Percentiles rank a stretch among this genome's conserved stretches.
These are phyloP conservation scores for Chascanopsetta lugubris DNA, from an alignment of 2,113 vertebrate species.

Conservation along the genomic window DNA sequence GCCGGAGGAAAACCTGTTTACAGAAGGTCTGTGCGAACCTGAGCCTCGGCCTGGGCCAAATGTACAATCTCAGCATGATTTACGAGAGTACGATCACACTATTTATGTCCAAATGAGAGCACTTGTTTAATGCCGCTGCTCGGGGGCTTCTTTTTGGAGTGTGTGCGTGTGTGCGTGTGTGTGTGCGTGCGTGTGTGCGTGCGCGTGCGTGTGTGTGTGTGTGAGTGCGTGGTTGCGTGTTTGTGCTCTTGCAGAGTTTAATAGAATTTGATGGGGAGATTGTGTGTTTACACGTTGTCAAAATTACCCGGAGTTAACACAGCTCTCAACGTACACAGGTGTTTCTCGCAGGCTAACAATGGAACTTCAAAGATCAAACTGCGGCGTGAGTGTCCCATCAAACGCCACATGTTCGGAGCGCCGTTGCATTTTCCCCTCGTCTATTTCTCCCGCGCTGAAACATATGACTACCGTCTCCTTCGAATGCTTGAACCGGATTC, in stretches of 20 bases:
- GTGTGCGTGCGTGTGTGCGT: conserved; percentile 52
- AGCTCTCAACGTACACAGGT: conserved; percentile 20
- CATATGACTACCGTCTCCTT: no score
- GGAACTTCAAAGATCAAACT: conserved; percentile 21
- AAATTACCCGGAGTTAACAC: conserved; percentile 56
- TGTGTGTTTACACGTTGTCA: conserved; percentile 68
- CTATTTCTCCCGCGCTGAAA: not conserved
- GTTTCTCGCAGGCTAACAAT: conserved; percentile 10
- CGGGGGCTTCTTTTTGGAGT: conserved; percentile 53
- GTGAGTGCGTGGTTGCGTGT: no score
- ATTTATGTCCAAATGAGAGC: conserved; percentile 70
- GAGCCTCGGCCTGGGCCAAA: conserved; percentile 67
- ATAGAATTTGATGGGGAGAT: conserved; percentile 65
- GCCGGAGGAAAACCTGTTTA: conserved; percentile 76
- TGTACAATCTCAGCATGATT: conserved; percentile 68
- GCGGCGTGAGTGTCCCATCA: not conserved
- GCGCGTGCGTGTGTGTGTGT: conserved; percentile 15
- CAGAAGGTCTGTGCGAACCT: conserved; percentile 72
- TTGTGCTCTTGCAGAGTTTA: conserved; percentile 61
- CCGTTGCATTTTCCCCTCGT: conserved; percentile 2
- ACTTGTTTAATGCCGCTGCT: conserved; percentile 73
- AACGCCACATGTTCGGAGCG: conserved; percentile 16
- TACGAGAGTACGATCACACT: conserved; percentile 70
- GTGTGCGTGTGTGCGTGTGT: conserved; percentile 43
- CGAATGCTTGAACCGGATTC: conserved; percentile 6